Evolutionary conservation across 2,113 vertebrate species (phyloP), one percentile per base, ranked within the genome.

Genomic region (Thamnophis sirtalis): DNA sequence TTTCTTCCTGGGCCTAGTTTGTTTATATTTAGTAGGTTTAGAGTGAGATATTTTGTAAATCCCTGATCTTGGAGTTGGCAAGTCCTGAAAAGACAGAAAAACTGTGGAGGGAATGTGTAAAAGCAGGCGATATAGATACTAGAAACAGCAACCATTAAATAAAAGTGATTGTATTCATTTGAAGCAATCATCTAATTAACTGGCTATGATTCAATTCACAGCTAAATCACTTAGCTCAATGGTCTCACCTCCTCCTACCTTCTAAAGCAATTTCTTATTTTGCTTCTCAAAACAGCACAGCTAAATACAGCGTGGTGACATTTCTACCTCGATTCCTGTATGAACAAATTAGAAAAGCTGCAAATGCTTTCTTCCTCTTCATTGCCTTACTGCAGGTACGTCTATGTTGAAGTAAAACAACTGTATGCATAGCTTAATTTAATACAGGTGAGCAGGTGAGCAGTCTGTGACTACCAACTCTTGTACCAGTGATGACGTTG

Each of bases 321-420:
- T 99, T 99, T 96, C 98, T 99, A 97, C 99, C 99, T 95, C 99
- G 99, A 95, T 99, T 99, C 98, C 97, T 99, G 96, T 99, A 99
- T 38, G 99, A 99, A 98, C 99, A 99, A 98, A 99, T 99, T 97
- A 97, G 99, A 95, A 98, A 98, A 97, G 99, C 99, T 93, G 99
- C 99, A 95, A 99, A 99, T 94, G 98, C 99, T 96, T 99, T 99
- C 98, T 99, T 99, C 97, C 98, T 99, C 95, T 99, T 99, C 97
- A 99, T 99, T 97, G 99, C 99, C 97, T 99, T 99, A 97, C 98
- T 99, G 98, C 99, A 99, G 98, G 99, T 99, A 98, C 93, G 80
- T 4, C 87, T 93, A 80, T 89, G 28, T 5, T 22, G 51, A 33
- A 93, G 68, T 84, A 84, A 80, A 92, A 54, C 26, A 2, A 15